Evolutionary conservation across 1,140 invertebrate genomes (phyloP), one percentile per base, ranked within the genome.

Genomic region (Chrysoperla carnea): DNA sequence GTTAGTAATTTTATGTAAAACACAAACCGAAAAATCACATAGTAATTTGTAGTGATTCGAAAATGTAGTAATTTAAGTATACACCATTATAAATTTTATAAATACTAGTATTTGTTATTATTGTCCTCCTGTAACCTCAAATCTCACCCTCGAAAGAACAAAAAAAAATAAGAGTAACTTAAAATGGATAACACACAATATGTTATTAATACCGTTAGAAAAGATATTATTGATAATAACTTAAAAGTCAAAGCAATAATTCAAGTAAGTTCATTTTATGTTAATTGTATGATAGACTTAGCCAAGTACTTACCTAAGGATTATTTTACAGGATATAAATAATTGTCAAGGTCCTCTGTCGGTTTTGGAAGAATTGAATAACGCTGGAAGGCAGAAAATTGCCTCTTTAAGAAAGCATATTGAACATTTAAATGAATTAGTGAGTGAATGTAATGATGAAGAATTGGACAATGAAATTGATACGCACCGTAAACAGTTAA

Each of bases 231-330:
- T 17, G 79, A 78, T 52, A 68, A 73, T 49, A 73, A 80, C 61
- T 67, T 84, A 49, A 69, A 78, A 62, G 60, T 83, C 12, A 82
- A 79, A 57, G 80, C 81, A 33, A 67, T 83, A 37, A 84, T 84
- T 51, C 81, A 84, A 66, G 82, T 82, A 68, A 67, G 43, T 46
- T 23, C 17, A 23, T 23, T 23, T 23, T 23, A 23, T 3, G 5
- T 23, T 23, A 23, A 23, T 23, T 5, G 5, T 23, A 23, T 5
- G 17, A 5, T 23, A 23, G 5, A n/a, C n/a, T n/a, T 51, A 41
- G 33, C 12, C 11, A 29, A 11, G 6, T 23, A 23, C 17, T 23
- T 23, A 23, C 2, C 17, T 23, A 5, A 23, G 5, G 17, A 23
- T 23, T 23, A 23, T 23, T 23, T 23, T 44, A 38, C 49, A 81